Conservation (phyloP, 2,797 vertebrate genomes). For the Myoxocephalus aenaeus region DNA sequence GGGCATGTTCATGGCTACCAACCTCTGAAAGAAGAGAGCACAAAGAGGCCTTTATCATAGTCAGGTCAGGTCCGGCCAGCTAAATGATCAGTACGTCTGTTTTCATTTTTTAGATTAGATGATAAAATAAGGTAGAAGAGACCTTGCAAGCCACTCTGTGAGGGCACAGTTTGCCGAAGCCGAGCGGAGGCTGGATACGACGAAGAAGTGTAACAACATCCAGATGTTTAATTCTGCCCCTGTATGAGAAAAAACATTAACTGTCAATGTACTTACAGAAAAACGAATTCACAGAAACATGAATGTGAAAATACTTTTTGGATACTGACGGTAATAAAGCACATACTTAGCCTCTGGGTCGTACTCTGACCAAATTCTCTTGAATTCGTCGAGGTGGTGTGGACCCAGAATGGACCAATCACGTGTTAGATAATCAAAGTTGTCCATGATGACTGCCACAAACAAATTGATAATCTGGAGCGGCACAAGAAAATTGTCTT, state of each 20-base stretch:
- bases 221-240: conserved; percentile 98
- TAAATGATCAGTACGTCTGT: neutral
- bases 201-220: conserved; percentile 96
- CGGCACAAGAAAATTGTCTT: conserved; percentile 19
- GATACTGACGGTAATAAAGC: neutral
- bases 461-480: conserved; percentile 98
- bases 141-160: conserved; percentile 99
- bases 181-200: conserved; percentile 96
- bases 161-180: conserved; percentile 97
- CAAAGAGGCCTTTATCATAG: conserved; percentile 7
- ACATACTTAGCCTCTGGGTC: conserved; percentile 99
- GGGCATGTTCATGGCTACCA: conserved; percentile 99
- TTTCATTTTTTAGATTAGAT: neutral
- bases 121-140: conserved; percentile 12
- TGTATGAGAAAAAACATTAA: conserved; percentile 58
- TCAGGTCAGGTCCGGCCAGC: neutral
- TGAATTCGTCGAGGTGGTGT: conserved; percentile 98
- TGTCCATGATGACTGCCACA: conserved; percentile 99
- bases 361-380: conserved; percentile 99
- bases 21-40: conserved; percentile 85
- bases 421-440: conserved; percentile 98
- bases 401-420: conserved; percentile 99
- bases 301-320: neutral
- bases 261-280: neutral
- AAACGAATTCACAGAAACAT: neutral